Evolutionary conservation across 2,797 vertebrate genomes (phyloP).

Genomic region (Coccyzus lansbergi): DNA sequence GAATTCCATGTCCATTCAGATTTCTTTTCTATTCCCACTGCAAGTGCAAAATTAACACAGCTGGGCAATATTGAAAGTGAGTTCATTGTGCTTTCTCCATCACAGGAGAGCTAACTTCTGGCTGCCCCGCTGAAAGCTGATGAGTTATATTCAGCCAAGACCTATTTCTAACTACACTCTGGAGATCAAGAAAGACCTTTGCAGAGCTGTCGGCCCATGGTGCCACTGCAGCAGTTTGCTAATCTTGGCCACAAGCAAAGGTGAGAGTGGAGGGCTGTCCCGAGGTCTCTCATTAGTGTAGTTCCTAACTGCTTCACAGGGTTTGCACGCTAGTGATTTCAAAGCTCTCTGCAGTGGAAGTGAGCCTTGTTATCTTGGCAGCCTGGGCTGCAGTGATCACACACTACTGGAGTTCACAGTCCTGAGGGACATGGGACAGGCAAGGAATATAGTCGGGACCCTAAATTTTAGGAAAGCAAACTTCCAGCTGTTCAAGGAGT

Average conservation of each 20-base stretch:
- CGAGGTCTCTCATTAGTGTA: neutral
- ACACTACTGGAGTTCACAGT: too few relatives aligned
- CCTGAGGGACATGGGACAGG: too few relatives aligned
- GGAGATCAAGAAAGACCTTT: neutral
- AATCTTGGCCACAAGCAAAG: neutral
- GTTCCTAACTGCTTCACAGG: neutral
- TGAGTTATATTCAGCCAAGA: neutral
- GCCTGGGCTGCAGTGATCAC: too few relatives aligned
- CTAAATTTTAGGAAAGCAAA: too few relatives aligned
- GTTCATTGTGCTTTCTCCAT: neutral
- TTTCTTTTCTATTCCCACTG: neutral
- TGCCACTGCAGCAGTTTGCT: neutral
- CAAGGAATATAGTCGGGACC: too few relatives aligned
- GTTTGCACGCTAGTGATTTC: neutral
- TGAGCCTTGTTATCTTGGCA: neutral
- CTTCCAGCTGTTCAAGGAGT: too few relatives aligned
- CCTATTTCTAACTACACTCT: neutral
- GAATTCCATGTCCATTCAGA: neutral
- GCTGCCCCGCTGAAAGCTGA: neutral
- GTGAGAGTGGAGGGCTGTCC: neutral
- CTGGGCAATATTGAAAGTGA: neutral
- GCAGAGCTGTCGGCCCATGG: neutral
- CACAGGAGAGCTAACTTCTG: neutral
- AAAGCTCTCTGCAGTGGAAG: neutral
- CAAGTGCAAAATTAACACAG: neutral